Percentiles rank a stretch among this genome's conserved stretches.
phyloP scores from a whole-genome alignment of 2,113 vertebrate genomes.

The Zosterops lateralis region DNA sequence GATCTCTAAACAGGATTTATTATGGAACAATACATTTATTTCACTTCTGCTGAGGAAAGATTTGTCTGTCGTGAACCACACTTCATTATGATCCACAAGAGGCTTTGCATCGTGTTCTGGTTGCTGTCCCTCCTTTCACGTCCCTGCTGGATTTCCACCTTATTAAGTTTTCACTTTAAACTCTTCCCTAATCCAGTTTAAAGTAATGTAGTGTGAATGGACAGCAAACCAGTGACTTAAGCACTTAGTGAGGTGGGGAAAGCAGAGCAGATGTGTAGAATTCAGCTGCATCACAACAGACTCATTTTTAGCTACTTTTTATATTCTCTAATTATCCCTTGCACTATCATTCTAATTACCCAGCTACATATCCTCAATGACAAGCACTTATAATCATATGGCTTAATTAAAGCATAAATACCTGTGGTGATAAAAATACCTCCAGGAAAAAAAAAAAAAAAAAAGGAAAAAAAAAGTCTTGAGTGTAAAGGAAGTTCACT shows the following conservation, averaged over 20 bases:
- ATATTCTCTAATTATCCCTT: slow-evolving; percentile 10
- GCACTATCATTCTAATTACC: slow-evolving; percentile 26
- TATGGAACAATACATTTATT: neutral
- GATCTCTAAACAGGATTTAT: slow-evolving; percentile 25
- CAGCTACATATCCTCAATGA: slow-evolving; percentile 26
- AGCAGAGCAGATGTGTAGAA: neutral
- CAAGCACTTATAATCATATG: slow-evolving; percentile 7
- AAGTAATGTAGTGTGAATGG: neutral
- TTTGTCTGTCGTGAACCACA: neutral
- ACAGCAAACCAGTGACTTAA: neutral
- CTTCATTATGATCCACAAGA: neutral
- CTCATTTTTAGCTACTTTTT: neutral
- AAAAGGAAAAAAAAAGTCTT: neutral
- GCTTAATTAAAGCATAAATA: slow-evolving; percentile 51
- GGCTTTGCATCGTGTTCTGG: neutral
- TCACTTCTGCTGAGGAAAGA: neutral
- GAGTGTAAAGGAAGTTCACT: neutral
- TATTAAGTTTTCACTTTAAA: neutral
- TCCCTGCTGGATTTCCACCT: neutral
- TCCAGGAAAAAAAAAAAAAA: neutral
- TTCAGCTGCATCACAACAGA: neutral
- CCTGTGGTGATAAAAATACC: neutral
- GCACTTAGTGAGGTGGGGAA: neutral
- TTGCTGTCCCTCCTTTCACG: neutral
- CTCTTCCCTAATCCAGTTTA: neutral